These are phyloP conservation scores for Ptilorrhoa leucosticta DNA, from an alignment of 2,113 vertebrate species.

Conservation along the genomic window DNA sequence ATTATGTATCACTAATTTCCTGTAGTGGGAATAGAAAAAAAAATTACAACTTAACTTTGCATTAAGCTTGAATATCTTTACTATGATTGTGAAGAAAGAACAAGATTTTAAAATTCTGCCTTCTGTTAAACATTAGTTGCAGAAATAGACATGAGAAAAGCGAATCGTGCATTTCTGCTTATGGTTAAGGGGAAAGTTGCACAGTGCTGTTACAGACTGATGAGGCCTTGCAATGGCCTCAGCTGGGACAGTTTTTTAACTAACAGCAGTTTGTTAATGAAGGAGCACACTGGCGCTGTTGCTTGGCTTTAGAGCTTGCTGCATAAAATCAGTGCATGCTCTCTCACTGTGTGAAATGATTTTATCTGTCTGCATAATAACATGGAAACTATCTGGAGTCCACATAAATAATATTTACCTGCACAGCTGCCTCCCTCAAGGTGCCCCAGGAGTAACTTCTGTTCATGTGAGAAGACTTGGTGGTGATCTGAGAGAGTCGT, in stretches of 20 bases:
- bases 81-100: not conserved
- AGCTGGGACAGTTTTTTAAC: not conserved
- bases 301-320: not conserved
- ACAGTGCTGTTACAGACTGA: not conserved
- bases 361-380: not conserved
- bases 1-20: slow-evolving; percentile 17
- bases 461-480: not conserved
- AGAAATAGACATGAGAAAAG: not conserved
- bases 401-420: not conserved
- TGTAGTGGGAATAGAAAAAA: not conserved
- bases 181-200: not conserved
- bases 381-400: not conserved
- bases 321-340: not conserved
- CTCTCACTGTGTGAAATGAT: not conserved
- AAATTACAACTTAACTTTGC: not conserved
- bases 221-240: not conserved
- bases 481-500: not conserved
- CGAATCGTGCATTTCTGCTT: not conserved
- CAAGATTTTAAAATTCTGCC: not conserved
- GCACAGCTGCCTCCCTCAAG: not conserved
- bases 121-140: not conserved
- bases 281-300: not conserved
- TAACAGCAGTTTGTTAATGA: not conserved
- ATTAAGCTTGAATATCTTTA: not conserved
- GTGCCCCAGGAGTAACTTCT: not conserved